phyloP scores from a whole-genome alignment of 2,113 vertebrate genomes.

The Tachysurus fulvidraco region DNA sequence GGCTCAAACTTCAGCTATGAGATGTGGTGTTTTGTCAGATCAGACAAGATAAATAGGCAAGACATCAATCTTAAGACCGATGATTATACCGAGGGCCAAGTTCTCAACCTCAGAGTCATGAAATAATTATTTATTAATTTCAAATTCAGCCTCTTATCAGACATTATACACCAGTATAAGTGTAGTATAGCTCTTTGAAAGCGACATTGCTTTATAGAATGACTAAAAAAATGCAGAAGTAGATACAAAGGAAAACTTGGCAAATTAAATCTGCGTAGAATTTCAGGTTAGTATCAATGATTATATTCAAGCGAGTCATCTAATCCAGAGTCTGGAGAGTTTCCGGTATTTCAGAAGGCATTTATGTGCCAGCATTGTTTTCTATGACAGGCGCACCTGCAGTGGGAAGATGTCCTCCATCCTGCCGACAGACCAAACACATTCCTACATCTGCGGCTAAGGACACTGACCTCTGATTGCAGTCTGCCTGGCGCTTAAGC shows the following conservation, averaged over 20 bases:
- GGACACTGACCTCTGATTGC: not conserved
- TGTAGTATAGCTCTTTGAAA: not conserved
- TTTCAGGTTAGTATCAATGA: not conserved
- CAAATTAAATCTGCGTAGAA: not conserved
- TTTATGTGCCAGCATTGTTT: not conserved
- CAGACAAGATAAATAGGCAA: not conserved
- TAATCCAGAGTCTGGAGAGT: not conserved
- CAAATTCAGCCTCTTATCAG: too few species aligned
- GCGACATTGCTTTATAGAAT: not conserved
- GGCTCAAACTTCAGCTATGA: not conserved
- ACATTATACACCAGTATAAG: too few species aligned
- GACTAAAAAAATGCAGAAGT: not conserved
- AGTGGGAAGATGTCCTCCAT: slow-evolving; percentile 10
- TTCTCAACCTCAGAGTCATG: not conserved
- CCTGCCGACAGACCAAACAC: not conserved
- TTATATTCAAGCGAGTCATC: not conserved
- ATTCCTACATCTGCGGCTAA: not conserved
- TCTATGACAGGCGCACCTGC: slow-evolving; percentile 25
- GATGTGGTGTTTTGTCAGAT: not conserved
- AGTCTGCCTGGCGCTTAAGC: not conserved
- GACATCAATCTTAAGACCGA: too few species aligned
- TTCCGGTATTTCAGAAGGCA: not conserved
- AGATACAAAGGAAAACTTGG: not conserved
- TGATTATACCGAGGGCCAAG: not conserved
- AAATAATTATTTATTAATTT: not conserved